Base-by-base conservation (phyloP, 2,888 invertebrate species). In the Rosalia funebris region DNA sequence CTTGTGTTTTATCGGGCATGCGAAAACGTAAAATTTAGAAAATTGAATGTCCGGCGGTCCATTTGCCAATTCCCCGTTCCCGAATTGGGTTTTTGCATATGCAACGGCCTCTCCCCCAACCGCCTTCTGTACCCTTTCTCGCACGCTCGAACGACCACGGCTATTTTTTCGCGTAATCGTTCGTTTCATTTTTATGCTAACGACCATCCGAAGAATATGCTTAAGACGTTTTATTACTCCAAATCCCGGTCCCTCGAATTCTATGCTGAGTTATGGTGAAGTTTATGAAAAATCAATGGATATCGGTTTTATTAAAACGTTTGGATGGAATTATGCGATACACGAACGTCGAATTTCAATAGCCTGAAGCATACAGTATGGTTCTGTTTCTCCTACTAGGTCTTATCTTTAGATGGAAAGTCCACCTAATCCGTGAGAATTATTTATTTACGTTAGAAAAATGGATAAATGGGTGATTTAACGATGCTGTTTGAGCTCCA, bases 41-140 rank as follows among this genome's bases (percentile, higher is more conserved):
- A 66, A 65, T 56, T 65, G 65, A 66, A 71, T 65, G 68, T 67
- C 68, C 66, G 59, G 65, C 69, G 70, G 69, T 60, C 67, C 71
- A 70, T 72, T 73, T 71, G 62, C 57, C 72, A 63, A 71, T 72
- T 66, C 64, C 55, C 65, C 42, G 63, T 62, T 56, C 60, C 62
- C n/a, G n/a, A n/a, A n/a, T n/a, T 59, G 55, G 53, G 41, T 44
- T 47, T 54, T 54, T 53, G 17, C 53, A 53, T 53, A 42, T 11
- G 16, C 32, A 14, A 20, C 39, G 32, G 42, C 3, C 32, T 34
- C 10, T 14, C 36, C 31, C 34, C 44, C 46, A 16, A 5, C 9
- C 44, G 32, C n/a, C 53, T 12, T 25, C n/a, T 20, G 11, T 37
- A 55, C 55, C 37, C 53, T 53, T 53, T 53, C 53, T 32, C 41